Base-by-base conservation (phyloP, 2,888 invertebrate species). In the Parthenolecanium corni region DNA sequence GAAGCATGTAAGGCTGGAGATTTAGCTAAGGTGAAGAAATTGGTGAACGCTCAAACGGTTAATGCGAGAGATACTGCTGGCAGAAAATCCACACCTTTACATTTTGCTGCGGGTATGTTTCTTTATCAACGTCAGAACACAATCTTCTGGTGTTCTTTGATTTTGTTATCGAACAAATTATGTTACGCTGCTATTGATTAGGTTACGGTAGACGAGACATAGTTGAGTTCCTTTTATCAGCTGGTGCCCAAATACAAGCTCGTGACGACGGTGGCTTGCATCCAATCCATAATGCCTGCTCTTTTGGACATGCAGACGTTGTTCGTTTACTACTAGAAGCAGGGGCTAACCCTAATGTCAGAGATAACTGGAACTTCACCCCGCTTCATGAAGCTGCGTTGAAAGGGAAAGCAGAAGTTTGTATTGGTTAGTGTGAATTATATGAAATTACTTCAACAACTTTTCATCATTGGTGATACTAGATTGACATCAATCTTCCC, bases 51-150 rank as follows among this genome's bases (percentile, higher is more conserved):
- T 56, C 88, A 89, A 76, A 93, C 91, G 68, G 95, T 96, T 67
- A 96, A 96, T 77, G 92, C 93, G 54, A 84, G 94, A 72, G 96
- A 97, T 76, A 94, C 94, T 66, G 90, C 94, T 71, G 95, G 96
- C 71, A 82, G 96, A 70, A 94, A 94, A 78, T 94, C 94, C 47
- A 93, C 95, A 70, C 94, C 95, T 69, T 79, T 96, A 74, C 95
- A 96, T 79, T 96, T 96, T 80, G 95, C 96, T 77, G 95, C 95
- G 79, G 96, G 95, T 94, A n/a, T n/a, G n/a, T n/a, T n/a, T n/a
- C n/a, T n/a, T n/a, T n/a, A n/a, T n/a, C n/a, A n/a, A n/a, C n/a
- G n/a, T n/a, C n/a, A n/a, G n/a, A n/a, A n/a, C n/a, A 21, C 16
- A 57, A n/a, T n/a, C 14, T 16, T 20, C 46, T n/a, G n/a, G n/a